Base-by-base conservation (phyloP, 2,113 vertebrate genomes). In the Tetrax tetrax region DNA sequence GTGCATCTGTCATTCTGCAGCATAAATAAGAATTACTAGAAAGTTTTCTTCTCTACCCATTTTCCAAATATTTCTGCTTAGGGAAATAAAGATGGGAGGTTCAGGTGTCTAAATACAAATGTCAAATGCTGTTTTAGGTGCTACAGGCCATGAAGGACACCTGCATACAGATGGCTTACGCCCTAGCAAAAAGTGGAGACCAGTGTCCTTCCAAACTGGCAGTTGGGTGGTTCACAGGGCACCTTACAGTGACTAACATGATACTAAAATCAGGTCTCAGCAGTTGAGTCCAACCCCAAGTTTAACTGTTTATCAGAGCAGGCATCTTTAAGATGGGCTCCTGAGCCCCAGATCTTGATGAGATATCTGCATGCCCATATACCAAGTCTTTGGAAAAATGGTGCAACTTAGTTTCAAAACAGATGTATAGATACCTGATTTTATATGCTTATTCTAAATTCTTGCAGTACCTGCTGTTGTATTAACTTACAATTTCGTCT, bases 191-290 rank as follows among this genome's bases (percentile, higher is more conserved):
- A 82, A 66, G n/a, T 21, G 16, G 33, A 68, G 48, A 53, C 7
- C 17, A 50, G 1, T 56, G 20, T 54, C 9, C 24, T 87, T 81
- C 59, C 19, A 14, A 14, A 54, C 19, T 38, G 51, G 14, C 15
- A 63, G 9, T 0, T 69, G 18, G 3, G 12, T 4, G 4, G 2
- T n/a, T 45, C 19, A 6, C 31, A 45, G 33, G 3, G 10, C 43
- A 47, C 5, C 24, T 63, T 18, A 56, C 4, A 15, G 20, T 56
- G 17, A 70, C 22, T 64, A 53, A 93, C 79, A 81, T 54, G 8
- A 17, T 54, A 11, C 4, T 48, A 48, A 72, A 69, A 5, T 11
- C 21, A 45, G 6, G 3, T 31, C 5, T 63, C 37, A 38, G 15
- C 27, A 78, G 17, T 38, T 69, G 33, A 88, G 29, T 88, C 21